A percentile compares a stretch with the other conserved stretches of the same genome.
These are phyloP conservation scores for Chiloscyllium punctatum DNA, from an alignment of 2,797 vertebrate genomes.

Conservation along the genomic window DNA sequence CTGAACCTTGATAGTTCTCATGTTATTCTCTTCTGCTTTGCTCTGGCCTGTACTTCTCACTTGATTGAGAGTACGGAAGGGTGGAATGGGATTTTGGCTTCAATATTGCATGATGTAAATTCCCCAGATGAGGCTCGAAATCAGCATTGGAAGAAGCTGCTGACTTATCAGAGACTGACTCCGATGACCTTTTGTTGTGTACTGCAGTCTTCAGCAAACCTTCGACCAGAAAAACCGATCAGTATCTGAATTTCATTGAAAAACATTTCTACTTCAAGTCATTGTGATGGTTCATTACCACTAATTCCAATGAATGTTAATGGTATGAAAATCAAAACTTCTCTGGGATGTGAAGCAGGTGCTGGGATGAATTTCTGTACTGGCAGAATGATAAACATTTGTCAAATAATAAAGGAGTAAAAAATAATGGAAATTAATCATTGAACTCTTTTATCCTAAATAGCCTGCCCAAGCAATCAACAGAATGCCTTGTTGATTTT, in stretches of 20 bases:
- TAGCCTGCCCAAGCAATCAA: background rate
- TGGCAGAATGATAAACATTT: background rate
- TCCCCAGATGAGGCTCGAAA: background rate
- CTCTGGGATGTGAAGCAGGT: background rate
- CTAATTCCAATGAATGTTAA: background rate
- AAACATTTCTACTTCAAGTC: background rate
- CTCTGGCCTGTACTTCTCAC: background rate
- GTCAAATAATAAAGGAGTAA: background rate
- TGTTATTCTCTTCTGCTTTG: background rate
- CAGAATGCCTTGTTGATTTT: background rate
- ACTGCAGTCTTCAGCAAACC: background rate
- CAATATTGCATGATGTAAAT: background rate
- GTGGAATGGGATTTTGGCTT: background rate
- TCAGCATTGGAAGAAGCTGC: background rate
- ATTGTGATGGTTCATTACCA: background rate
- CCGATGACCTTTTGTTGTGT: background rate
- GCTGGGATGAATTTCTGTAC: background rate
- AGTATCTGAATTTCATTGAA: background rate
- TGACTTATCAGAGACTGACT: background rate
- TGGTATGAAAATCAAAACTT: background rate
- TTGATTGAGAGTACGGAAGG: background rate
- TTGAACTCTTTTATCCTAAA: background rate
- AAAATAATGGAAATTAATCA: background rate
- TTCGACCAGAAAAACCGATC: background rate
- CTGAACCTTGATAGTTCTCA: background rate